Evolutionary conservation across 2,797 vertebrate species (phyloP).

Genomic region (Iguana delicatissima): DNA sequence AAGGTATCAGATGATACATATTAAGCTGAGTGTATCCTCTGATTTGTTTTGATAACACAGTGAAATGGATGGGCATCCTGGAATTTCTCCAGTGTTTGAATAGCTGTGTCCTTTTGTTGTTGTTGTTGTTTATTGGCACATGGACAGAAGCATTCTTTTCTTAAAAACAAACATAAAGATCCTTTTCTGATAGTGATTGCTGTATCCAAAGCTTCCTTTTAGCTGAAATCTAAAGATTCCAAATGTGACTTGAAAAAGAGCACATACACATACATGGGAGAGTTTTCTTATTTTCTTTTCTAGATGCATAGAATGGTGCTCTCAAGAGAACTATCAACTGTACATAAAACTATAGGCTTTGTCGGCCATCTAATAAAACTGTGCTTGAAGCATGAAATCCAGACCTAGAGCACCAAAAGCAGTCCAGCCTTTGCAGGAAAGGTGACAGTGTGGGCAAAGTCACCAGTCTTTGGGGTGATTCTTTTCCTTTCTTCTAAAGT

Average conservation of each 20-base stretch:
- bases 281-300: neutral
- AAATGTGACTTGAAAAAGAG: neutral
- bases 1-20: neutral
- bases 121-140: neutral
- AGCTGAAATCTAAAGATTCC: neutral
- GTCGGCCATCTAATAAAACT: no score
- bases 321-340: neutral
- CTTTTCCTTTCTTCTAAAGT: neutral
- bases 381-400: neutral
- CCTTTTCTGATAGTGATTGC: neutral
- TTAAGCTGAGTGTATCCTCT: neutral
- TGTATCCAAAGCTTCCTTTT: neutral
- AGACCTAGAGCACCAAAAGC: neutral
- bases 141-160: neutral
- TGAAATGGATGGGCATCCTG: neutral
- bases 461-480: neutral
- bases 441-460: neutral
- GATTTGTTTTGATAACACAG: neutral
- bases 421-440: neutral
- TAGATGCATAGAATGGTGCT: neutral
- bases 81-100: neutral
- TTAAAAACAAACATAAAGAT: neutral
- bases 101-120: neutral
- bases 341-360: neutral
- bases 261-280: neutral